Conservation (phyloP, 2,113 vertebrate genomes). For the Chaetura pelagica region DNA sequence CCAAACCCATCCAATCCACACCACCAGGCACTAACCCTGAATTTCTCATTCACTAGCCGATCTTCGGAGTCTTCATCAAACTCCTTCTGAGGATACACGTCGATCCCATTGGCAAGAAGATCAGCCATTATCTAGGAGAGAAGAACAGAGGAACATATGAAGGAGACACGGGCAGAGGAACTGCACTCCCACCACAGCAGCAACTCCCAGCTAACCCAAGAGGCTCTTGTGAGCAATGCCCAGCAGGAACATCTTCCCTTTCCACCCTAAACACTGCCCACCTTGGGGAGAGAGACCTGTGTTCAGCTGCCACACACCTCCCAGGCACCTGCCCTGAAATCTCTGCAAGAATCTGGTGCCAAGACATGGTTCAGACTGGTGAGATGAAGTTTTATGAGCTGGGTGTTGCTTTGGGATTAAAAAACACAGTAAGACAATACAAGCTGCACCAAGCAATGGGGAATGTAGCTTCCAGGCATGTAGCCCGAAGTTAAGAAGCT, state of each 20-base stretch:
- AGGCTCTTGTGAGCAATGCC: not conserved
- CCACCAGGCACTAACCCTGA: conserved; percentile 81
- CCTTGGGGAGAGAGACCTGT: not conserved
- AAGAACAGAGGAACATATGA: not conserved
- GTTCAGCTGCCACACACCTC: not conserved
- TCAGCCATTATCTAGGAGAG: conserved; percentile 88
- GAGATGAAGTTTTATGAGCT: not conserved
- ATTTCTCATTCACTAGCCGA: conserved; percentile 93
- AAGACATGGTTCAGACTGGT: not conserved
- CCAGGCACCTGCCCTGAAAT: not conserved
- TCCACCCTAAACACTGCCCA: not conserved
- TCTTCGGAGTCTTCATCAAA: conserved; percentile 96
- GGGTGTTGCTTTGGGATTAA: not conserved
- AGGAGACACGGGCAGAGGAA: not conserved
- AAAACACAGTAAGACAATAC: not conserved
- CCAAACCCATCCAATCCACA: not conserved
- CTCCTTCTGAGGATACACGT: conserved; percentile 96
- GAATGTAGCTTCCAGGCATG: not conserved
- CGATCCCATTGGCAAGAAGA: conserved; percentile 91
- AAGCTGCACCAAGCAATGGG: not conserved
- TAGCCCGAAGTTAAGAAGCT: not conserved
- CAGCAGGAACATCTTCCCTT: not conserved
- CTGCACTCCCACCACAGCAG: not conserved
- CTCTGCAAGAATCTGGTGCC: not conserved
- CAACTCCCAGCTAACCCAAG: not conserved